Base-by-base conservation (phyloP, 1,140 invertebrate species). In the Subanguina moxae region DNA sequence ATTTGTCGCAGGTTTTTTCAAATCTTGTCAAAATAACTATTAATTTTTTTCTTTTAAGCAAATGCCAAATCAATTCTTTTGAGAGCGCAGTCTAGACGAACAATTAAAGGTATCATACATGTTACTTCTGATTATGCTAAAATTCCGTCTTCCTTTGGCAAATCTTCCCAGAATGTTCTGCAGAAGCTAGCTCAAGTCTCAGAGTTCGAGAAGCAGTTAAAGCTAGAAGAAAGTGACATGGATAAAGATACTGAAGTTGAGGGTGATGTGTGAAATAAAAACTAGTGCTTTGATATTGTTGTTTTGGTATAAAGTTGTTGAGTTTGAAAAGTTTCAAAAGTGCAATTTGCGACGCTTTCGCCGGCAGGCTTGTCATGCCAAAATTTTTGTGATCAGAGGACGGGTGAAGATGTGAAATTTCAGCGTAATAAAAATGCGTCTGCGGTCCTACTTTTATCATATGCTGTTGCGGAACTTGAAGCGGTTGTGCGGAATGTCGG, bases 71-170 rank as follows among this genome's bases (percentile, higher is more conserved):
- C 68, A 5, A 58, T 82, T 46, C 73, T 80, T 7, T 70, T 79
- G 17, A 72, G 78, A 17, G 65, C 77, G 17, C 80, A 80, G 61
- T 56, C 78, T 11, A 58, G 73, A 21, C 65, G 58, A 28, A 80
- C 78, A 8, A 52, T 80, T 19, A 76, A 73, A 68, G 78, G 78
- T 23, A 76, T 71, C 13, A 57, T 82, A 3, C 76, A 82, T 57
- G 65, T 72, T 19, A 61, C 78, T 8, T 61, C 52, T 13, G 15
- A 64, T 38, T 13, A 65, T 21, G 52, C 68, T 46, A 25, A 42
- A 5, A 70, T 68, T 42, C 76, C 76, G 11, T 32, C 45, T 25
- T 25, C 56, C 25, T 19, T 38, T 48, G 43, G 65, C 25, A 38
- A 57, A 62, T 21, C n/a, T 48, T 56, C 9, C 23, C 48, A 30